Conservation (phyloP, 2,888 invertebrate species). For the Eucera pruinosa region DNA sequence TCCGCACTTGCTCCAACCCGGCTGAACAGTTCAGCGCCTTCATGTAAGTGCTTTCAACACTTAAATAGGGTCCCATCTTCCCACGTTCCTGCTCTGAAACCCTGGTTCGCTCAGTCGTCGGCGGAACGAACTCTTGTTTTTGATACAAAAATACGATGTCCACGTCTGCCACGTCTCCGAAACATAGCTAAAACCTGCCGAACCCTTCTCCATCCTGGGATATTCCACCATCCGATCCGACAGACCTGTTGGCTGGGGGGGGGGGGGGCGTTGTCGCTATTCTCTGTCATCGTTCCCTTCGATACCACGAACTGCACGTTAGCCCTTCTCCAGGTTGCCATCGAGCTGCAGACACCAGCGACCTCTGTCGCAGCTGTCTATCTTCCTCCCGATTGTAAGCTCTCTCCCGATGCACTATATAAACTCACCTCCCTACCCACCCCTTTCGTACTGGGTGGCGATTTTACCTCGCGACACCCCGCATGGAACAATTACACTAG, state of each 20-base stretch:
- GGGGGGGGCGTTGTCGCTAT: not conserved
- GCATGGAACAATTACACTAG: not conserved
- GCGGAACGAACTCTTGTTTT: not conserved
- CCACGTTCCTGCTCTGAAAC: slow-evolving; percentile 6
- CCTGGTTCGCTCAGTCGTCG: not conserved
- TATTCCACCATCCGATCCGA: no score
- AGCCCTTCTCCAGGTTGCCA: not conserved
- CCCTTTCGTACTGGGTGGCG: not conserved
- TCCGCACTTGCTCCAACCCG: not conserved
- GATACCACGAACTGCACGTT: not conserved
- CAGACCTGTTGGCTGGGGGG: no score
- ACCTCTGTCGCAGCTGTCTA: slow-evolving; percentile 9
- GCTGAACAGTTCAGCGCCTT: no score
- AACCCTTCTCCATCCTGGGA: no score
- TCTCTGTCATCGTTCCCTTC: not conserved
- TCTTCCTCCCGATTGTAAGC: not conserved
- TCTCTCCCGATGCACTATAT: not conserved
- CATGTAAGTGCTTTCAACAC: no score
- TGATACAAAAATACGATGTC: not conserved
- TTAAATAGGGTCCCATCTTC: not conserved
- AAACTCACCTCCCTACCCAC: not conserved
- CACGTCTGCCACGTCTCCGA: not conserved
- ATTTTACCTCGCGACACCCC: not conserved
- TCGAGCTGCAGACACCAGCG: not conserved
- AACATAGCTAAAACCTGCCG: not conserved